These are phyloP conservation scores for Pomatorhinus ruficollis DNA, from an alignment of 2,113 vertebrate genomes.

Conservation along the genomic window DNA sequence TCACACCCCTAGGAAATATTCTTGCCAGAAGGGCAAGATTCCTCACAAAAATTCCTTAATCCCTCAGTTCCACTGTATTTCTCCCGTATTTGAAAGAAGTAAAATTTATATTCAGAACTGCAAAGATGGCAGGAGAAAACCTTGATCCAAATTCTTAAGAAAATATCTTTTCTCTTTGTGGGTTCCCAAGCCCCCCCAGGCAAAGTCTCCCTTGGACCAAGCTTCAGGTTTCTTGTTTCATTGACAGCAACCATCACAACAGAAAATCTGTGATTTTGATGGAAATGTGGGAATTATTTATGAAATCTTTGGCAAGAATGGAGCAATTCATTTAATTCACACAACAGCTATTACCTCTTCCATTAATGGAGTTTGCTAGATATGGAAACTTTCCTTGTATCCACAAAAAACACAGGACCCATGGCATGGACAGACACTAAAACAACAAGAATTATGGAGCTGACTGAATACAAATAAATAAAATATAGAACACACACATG, in stretches of 20 bases:
- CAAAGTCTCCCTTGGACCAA: neutral
- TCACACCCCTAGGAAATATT: neutral
- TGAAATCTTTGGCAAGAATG: neutral
- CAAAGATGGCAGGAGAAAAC: neutral
- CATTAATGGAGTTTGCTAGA: neutral
- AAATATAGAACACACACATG: conserved; percentile 47
- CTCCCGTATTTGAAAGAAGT: neutral
- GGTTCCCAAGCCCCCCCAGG: neutral
- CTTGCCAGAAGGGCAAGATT: neutral
- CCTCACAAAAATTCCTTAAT: neutral
- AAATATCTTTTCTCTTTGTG: neutral
- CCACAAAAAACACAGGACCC: neutral
- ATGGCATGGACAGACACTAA: neutral
- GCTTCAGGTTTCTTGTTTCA: neutral
- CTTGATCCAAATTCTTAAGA: neutral
- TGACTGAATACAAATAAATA: conserved; percentile 63
- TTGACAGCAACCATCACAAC: neutral
- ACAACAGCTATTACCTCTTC: neutral
- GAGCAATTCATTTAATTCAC: conserved; percentile 8
- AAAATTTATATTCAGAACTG: neutral
- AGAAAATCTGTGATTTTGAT: neutral
- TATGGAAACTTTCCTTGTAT: neutral
- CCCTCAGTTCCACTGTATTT: neutral
- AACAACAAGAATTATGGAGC: neutral
- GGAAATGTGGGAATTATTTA: neutral